Conservation (phyloP, 2,113 vertebrate species). For the Tragelaphus strepsiceros region DNA sequence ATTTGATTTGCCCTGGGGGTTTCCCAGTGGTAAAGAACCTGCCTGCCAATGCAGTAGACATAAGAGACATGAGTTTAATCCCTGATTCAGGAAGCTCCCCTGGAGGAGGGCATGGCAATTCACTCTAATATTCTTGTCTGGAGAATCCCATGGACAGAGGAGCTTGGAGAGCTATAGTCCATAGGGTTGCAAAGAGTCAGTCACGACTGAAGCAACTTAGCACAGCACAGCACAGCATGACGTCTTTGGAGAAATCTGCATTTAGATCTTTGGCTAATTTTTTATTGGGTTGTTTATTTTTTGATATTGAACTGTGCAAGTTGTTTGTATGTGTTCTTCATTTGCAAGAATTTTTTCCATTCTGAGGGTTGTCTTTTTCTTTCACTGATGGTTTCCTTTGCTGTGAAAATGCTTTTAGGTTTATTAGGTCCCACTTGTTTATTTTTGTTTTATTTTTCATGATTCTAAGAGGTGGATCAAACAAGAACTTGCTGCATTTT, state of each 20-base stretch:
- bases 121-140: background rate
- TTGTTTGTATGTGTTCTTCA: background rate
- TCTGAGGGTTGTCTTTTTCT: background rate
- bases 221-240: background rate
- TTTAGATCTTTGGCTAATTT: background rate
- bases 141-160: background rate
- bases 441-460: background rate
- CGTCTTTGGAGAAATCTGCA: background rate
- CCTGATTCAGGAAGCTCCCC: background rate
- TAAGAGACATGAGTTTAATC: background rate
- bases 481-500: background rate
- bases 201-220: background rate
- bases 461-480: background rate
- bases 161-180: background rate
- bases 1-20: background rate
- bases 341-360: background rate
- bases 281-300: background rate
- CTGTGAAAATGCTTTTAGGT: background rate
- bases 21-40: background rate
- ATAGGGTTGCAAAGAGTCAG: background rate
- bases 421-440: background rate
- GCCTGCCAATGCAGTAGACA: background rate
- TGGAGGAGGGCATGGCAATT: background rate
- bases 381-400: background rate
- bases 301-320: background rate